Evolutionary conservation across 2,113 vertebrate genomes (phyloP), one percentile per base, ranked within the genome.

Genomic region (Suncus etruscus): DNA sequence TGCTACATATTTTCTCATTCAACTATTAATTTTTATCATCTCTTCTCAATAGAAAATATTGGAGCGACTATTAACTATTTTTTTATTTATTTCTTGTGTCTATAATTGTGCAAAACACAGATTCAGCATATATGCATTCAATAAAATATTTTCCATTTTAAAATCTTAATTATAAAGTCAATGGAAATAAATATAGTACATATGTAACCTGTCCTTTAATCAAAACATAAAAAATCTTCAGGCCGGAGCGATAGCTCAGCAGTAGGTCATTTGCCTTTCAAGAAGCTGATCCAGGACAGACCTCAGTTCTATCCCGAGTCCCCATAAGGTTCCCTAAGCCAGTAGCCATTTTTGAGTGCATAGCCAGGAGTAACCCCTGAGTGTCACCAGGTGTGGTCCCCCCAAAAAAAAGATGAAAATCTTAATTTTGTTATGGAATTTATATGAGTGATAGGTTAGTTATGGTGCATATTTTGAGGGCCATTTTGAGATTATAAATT

Each of bases 401-500:
- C 39, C 5, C 39, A 39, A 39, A 39, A 39, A 39, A 39, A 39
- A 39, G 39, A 39, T 39, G 39, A 39, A 39, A 39, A 39, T 90
- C 90, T 95, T 91, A 94, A 94, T 86, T 88, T 93, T n/a, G 63
- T 77, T 86, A 47, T 75, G 63, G 87, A 32, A 39, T 45, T 31
- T 32, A 73, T 31, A 20, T 69, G 16, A 65, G 61, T 91, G 45
- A 94, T 65, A 50, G 91, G 94, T 54, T 72, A 39, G 39, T 39
- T 39, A 39, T 78, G 68, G 86, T 16, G 69, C 86, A 39, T 94
- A 92, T 86, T 81, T 84, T 93, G 86, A 92, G 73, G 94, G 83
- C 27, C 6, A 91, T 88, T 93, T 78, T 87, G 81, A 84, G 83
- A 92, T 86, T 87, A 65, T 93, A 89, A 92, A 94, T 94, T 90